Evolutionary conservation across 2,797 vertebrate species (phyloP), one percentile per base, ranked within the genome.

Genomic region (Pseudochromis fuscus): DNA sequence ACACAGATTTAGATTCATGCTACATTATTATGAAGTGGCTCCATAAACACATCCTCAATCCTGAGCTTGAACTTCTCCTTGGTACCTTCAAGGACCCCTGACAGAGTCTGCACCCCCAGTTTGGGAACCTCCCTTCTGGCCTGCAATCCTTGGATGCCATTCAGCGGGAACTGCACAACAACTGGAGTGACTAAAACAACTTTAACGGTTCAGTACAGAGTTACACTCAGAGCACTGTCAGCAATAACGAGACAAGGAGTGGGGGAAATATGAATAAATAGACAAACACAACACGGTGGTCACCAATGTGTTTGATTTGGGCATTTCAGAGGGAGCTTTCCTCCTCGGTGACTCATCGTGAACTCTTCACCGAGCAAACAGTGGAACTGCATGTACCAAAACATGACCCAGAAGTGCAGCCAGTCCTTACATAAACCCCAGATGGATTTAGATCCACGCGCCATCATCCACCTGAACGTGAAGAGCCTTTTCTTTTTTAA

Each of bases 361-460:
- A 87, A 90, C 82, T 89, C 69, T 53, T 75, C 69, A 25, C 56
- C 31, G 48, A 75, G 79, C 79, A 64, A 87, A 86, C 77, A 55
- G 72, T 48, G 55, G 82, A 83, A 91, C 86, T 81, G 82, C 19
- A 66, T 90, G 89, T 89, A 85, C 86, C 78, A 89, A 87, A 92
- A 89, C 87, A 91, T 80, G 87, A 91, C 84, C 88, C 87, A 87
- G 68, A 87, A 87, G 78, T 70, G 79, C 67, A 72, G 77, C 28
- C 40, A 42, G 80, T 71, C 70, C 77, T 91, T 86, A 87, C 69
- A 74, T 84, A 88, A 88, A 83, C 57, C 70, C n/a, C 40, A 37
- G 16, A 64, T 16, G 65, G 57, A 81, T 28, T 42, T 38, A 48
- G 63, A 79, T 79, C 64, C 67, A 67, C 71, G 72, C 76, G 65